Percentiles rank a stretch among this genome's conserved stretches.
phyloP scores from a whole-genome alignment of 1,140 invertebrate species.

The Drosophila chauvacae region DNA sequence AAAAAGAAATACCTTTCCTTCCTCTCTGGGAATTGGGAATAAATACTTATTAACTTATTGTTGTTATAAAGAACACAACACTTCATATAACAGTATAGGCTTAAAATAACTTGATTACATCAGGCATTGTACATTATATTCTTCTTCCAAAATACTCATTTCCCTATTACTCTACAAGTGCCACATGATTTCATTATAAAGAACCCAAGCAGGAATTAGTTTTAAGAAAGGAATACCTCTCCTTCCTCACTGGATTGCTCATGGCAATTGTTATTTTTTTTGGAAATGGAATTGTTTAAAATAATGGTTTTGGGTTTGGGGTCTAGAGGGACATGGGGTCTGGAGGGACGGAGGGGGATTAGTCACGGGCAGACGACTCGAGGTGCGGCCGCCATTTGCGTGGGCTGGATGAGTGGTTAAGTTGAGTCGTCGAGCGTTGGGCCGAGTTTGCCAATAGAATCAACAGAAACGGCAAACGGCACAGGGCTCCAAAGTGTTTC shows the following conservation, averaged over 20 bases:
- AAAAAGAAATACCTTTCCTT: not conserved
- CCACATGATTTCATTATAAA: not conserved
- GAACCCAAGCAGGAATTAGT: not conserved
- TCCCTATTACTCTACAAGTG: not conserved
- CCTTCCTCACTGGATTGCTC: slow-evolving; percentile 22
- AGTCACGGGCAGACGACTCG: slow-evolving; percentile 41
- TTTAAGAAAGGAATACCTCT: not conserved
- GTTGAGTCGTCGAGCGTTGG: slow-evolving; percentile 26
- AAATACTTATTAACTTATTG: too few species aligned
- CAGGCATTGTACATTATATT: too few species aligned
- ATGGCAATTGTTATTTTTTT: slow-evolving; percentile 20
- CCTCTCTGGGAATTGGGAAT: not conserved
- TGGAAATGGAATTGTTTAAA: slow-evolving; percentile 1
- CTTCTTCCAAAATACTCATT: not conserved
- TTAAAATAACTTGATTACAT: too few species aligned
- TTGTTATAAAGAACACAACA: too few species aligned
- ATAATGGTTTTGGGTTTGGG: slow-evolving; percentile 13
- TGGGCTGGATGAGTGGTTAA: slow-evolving; percentile 41
- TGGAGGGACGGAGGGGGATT: slow-evolving; percentile 14
- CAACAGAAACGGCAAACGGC: slow-evolving; percentile 46
- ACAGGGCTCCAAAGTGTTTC: slow-evolving; percentile 38
- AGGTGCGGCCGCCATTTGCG: slow-evolving; percentile 38
- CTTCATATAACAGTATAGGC: too few species aligned
- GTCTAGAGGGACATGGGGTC: not conserved
- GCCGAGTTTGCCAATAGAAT: slow-evolving; percentile 64